These are phyloP conservation scores for Gerosis bhagava DNA, from an alignment of 2,888 invertebrate genomes.

Conservation along the genomic window DNA sequence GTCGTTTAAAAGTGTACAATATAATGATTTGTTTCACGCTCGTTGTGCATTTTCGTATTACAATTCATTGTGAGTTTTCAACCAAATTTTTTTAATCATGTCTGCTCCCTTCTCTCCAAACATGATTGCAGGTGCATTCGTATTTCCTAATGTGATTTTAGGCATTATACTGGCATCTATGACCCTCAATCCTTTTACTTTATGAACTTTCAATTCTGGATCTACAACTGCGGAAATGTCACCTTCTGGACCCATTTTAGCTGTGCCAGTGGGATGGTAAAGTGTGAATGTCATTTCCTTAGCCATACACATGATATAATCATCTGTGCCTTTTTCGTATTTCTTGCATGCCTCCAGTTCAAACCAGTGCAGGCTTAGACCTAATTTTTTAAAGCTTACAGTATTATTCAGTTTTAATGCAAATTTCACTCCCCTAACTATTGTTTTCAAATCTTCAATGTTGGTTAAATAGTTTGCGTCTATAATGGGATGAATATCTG, in stretches of 20 bases:
- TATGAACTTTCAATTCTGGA: constrained; percentile 26
- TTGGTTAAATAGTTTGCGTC: constrained; percentile 84
- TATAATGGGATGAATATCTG: constrained; percentile 60
- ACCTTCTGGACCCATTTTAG: constrained; percentile 81
- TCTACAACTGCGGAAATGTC: constrained; percentile 27
- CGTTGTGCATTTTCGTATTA: too few species aligned
- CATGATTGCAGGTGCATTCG: constrained; percentile 74
- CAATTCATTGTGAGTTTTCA: too few species aligned
- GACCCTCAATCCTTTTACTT: constrained; percentile 76
- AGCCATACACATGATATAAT: constrained; percentile 23
- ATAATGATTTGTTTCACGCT: too few species aligned
- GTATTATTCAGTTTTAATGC: constrained; percentile 47
- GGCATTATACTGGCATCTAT: constrained; percentile 88
- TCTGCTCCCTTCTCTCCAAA: constrained; percentile 32
- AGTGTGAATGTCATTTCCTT: constrained; percentile 64
- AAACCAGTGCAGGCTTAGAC: constrained; percentile 52
- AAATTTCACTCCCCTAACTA: constrained; percentile 47
- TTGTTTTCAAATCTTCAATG: constrained; percentile 70
- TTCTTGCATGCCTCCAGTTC: constrained; percentile 52
- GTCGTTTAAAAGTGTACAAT: too few species aligned
- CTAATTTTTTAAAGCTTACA: constrained; percentile 45
- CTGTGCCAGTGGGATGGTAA: constrained; percentile 87
- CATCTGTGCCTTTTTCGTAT: constrained; percentile 41
- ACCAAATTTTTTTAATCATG: constrained; percentile 32
- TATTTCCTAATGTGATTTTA: constrained; percentile 82